These are phyloP conservation scores for Antitype chi DNA, from an alignment of 2,888 invertebrate genomes.

Conservation along the genomic window DNA sequence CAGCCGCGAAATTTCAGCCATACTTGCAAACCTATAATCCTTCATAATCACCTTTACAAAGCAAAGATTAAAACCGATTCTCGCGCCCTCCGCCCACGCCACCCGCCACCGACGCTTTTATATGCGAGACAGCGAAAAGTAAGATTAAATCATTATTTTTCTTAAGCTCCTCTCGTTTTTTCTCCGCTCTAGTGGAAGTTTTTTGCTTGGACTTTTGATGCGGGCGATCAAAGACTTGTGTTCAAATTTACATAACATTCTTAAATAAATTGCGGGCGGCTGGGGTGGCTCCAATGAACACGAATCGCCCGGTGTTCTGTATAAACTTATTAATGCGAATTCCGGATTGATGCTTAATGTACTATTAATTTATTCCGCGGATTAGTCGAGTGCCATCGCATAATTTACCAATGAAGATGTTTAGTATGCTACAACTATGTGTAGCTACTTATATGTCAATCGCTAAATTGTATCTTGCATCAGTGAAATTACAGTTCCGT, in stretches of 20 bases:
- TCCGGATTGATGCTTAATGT: slow-evolving; percentile 85
- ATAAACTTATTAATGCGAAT: slow-evolving; percentile 87
- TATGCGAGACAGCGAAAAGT: slow-evolving; percentile 90
- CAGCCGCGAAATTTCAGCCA: slow-evolving; percentile 89
- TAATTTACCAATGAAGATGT: slow-evolving; percentile 73
- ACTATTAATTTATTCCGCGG: slow-evolving; percentile 86
- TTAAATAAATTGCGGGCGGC: slow-evolving; percentile 89
- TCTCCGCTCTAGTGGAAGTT: slow-evolving; percentile 86
- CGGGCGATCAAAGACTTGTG: slow-evolving; percentile 91
- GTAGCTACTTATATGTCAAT: slow-evolving; percentile 15
- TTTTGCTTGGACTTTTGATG: slow-evolving; percentile 90
- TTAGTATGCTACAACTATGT: slow-evolving; percentile 37
- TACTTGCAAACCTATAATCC: slow-evolving; percentile 91
- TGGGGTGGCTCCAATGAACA: slow-evolving; percentile 79
- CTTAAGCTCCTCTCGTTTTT: slow-evolving; percentile 90
- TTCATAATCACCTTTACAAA: slow-evolving; percentile 91
- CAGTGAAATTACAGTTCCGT: slow-evolving; percentile 2
- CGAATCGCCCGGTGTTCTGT: slow-evolving; percentile 75
- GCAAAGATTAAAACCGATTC: slow-evolving; percentile 91
- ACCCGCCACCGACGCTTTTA: slow-evolving; percentile 83
- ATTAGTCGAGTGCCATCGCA: slow-evolving; percentile 81
- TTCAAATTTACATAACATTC: slow-evolving; percentile 91
- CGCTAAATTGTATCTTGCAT: slow-evolving; percentile 8
- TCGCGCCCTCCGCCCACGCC: slow-evolving; percentile 79
- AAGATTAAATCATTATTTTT: slow-evolving; percentile 91